Evolutionary conservation across 2,797 vertebrate genomes (phyloP).

Genomic region (Arrhamphus sclerolepis): DNA sequence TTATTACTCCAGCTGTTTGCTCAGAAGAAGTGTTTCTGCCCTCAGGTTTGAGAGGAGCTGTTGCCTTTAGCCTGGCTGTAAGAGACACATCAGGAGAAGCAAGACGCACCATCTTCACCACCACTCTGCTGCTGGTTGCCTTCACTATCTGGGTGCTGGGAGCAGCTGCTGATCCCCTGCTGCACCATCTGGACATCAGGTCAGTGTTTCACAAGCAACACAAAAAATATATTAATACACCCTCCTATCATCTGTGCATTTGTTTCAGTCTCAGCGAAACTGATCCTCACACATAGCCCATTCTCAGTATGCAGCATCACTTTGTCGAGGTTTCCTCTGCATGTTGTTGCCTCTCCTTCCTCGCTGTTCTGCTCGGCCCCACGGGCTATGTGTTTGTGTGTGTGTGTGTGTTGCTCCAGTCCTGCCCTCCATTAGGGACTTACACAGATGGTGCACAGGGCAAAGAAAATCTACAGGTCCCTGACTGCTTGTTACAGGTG

Average conservation of each 20-base stretch:
- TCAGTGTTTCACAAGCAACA: constrained; percentile 52
- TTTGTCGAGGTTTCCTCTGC: constrained; percentile 17
- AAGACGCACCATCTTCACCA: constrained; percentile 83
- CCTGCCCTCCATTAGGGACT: constrained; percentile 56
- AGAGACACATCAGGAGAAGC: constrained; percentile 76
- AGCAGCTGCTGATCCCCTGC: constrained; percentile 79
- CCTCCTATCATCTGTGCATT: not conserved
- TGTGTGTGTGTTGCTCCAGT: not conserved
- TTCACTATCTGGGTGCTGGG: constrained; percentile 86
- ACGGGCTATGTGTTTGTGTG: constrained; percentile 19
- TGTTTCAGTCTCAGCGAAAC: constrained; percentile 11
- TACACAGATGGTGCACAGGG: constrained; percentile 39
- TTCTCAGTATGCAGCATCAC: constrained; percentile 20
- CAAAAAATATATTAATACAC: not conserved
- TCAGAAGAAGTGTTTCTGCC: constrained; percentile 22
- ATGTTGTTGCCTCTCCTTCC: constrained; percentile 15
- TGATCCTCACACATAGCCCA: constrained; percentile 4
- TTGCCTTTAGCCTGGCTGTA: constrained; percentile 85
- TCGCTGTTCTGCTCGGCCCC: constrained; percentile 5
- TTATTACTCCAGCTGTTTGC: constrained; percentile 23
- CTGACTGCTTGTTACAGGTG: constrained; percentile 26
- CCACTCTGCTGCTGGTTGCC: constrained; percentile 82
- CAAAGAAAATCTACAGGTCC: constrained; percentile 33
- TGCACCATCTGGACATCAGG: constrained; percentile 85
- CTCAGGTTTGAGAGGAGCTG: constrained; percentile 84